A percentile compares a stretch with the other conserved stretches of the same genome.
phyloP scores from a whole-genome alignment of 1,140 invertebrate species.

The silkworm (Bombyx mori) region ASM3026992v2 NC_085118.1:5042501-5043000 shows the following conservation, averaged over 20 bases:
- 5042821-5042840: no score
- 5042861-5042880: no score
- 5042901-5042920: no score
- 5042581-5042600: conserved; percentile 82
- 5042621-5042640: conserved; percentile 93
- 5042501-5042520: conserved; percentile 81
- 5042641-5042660: conserved; percentile 88
- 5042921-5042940: no score
- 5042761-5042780: neutral
- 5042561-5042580: conserved; percentile 82
- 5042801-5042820: no score
- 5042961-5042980: no score
- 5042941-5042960: no score
- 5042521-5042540: conserved; percentile 91
- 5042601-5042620: conserved; percentile 90
- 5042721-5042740: conserved; percentile 82
- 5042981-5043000: no score
- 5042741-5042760: no score
- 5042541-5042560: conserved; percentile 88
- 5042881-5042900: no score
- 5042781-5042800: neutral
- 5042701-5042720: conserved; percentile 88
- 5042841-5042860: no score
- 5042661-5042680: conserved; percentile 93
- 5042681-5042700: conserved; percentile 90